phyloP scores from a whole-genome alignment of 2,888 invertebrate genomes.

The Ditylenchus weischeri region DNA sequence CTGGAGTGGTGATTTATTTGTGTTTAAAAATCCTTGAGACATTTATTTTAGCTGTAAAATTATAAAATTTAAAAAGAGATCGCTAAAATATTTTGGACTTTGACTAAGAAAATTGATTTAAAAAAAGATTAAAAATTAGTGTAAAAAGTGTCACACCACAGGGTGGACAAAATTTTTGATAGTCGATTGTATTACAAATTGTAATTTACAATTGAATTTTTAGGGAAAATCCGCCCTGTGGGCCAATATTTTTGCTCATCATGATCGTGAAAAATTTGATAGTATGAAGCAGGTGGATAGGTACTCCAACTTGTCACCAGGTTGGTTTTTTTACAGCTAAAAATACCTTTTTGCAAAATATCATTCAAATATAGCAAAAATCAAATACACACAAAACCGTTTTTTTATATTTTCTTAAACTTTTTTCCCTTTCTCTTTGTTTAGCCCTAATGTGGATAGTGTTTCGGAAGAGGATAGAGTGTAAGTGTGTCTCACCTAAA shows the following conservation, averaged over 20 bases:
- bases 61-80: no score
- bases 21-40: no score
- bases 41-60: no score
- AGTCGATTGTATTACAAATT: no score
- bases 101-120: no score
- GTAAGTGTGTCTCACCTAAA: constrained; percentile 63
- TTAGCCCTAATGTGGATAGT: constrained; percentile 88
- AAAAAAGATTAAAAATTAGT: neutral
- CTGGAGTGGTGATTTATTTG: no score
- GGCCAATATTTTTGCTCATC: constrained; percentile 86
- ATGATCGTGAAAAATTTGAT: constrained; percentile 67
- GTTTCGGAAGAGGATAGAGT: constrained; percentile 82
- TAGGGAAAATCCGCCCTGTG: constrained; percentile 92
- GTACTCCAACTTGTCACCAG: constrained; percentile 31
- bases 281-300: constrained; percentile 17
- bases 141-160: neutral
- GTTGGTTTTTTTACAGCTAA: constrained; percentile 23
- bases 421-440: constrained; percentile 20
- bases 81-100: no score
- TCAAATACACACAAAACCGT: no score
- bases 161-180: neutral
- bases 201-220: constrained; percentile 18
- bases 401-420: neutral
- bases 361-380: neutral
- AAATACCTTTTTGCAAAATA: neutral